Evolutionary conservation across 2,797 vertebrate genomes (phyloP).

Genomic region (Valencia hispanica): DNA sequence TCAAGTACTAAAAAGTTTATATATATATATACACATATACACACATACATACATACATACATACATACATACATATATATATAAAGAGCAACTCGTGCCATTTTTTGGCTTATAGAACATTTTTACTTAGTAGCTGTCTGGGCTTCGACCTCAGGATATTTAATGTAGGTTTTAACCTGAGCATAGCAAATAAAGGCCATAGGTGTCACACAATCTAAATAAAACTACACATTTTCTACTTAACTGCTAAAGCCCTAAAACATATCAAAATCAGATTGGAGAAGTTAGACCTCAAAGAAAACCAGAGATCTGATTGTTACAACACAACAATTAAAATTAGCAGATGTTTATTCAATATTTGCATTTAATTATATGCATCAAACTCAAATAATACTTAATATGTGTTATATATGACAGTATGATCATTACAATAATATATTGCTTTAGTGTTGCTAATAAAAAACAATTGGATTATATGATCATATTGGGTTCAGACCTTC

Average conservation of each 20-base stretch:
- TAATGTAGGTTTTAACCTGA: no score
- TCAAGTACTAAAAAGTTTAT: no score
- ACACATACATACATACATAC: no score
- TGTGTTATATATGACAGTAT: not conserved
- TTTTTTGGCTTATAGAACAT: no score
- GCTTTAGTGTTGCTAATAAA: not conserved
- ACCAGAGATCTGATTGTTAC: not conserved
- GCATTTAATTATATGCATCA: not conserved
- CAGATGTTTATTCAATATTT: not conserved
- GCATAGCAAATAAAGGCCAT: no score
- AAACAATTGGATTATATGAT: not conserved
- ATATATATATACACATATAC: no score
- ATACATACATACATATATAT: no score
- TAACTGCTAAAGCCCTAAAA: not conserved
- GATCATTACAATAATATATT: not conserved
- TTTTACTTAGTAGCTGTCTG: no score
- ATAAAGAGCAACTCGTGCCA: no score
- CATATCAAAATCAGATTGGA: not conserved
- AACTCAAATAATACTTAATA: not conserved
- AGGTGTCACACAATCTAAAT: no score
- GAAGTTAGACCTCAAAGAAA: not conserved
- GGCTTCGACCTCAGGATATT: no score
- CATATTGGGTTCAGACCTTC: constrained; percentile 81
- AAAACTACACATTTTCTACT: no score
- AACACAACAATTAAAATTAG: not conserved